Evolutionary conservation across 2,888 invertebrate genomes (phyloP).

Genomic region (Idaea aversata): DNA sequence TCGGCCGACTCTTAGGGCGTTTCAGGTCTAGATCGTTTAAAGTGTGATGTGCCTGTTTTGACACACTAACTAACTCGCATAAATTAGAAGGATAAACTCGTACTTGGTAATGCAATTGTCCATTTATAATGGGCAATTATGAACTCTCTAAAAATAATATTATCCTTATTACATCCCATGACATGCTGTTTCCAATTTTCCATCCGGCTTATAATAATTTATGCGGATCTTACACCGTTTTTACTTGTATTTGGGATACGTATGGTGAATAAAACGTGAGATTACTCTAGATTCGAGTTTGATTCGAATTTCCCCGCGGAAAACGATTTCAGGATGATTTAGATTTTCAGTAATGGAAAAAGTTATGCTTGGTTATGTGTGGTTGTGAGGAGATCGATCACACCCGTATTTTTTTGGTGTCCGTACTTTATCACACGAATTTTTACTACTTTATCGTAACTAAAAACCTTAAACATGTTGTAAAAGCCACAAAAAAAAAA

Average conservation of each 20-base stretch:
- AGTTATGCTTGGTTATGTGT: not conserved
- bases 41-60: no score
- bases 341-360: constrained; percentile 1
- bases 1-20: no score
- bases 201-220: constrained; percentile 27
- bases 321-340: not conserved
- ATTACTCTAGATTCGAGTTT: not conserved
- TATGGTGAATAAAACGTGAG: not conserved
- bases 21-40: no score
- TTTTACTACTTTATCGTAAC: not conserved
- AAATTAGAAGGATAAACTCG: no score
- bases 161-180: not conserved
- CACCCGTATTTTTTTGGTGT: not conserved
- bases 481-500: no score
- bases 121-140: no score
- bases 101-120: no score
- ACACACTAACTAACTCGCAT: no score
- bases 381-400: not conserved
- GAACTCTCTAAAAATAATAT: not conserved
- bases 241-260: constrained; percentile 26
- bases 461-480: no score
- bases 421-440: not conserved
- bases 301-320: constrained; percentile 1
- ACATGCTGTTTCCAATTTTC: constrained; percentile 1
- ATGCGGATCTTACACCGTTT: constrained; percentile 21